Base-by-base conservation (phyloP, 1,140 invertebrate genomes). In the Zaprionus capensis region DNA sequence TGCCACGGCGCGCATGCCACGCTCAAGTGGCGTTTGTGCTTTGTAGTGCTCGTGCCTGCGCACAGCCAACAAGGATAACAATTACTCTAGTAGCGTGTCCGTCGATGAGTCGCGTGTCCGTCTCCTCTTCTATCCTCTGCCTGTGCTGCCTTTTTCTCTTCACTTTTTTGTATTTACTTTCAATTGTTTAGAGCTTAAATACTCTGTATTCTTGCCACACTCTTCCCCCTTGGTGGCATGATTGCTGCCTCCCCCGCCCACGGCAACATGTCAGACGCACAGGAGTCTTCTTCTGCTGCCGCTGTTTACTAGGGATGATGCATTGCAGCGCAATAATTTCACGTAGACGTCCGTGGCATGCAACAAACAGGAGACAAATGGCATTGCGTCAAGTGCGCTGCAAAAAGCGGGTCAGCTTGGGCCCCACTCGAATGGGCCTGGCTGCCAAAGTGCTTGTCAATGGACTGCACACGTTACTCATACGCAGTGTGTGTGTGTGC, bases 291-390 rank as follows among this genome's bases (percentile, higher is more conserved):
- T 58, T 28, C 59, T 26, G 24, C 61, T 53, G 59, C 67, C 59
- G 59, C 76, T 81, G 84, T 88, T 87, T 87, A 88, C 84, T 87
- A 81, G 80, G 62, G 78, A 87, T 87, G 83, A 87, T 87, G 84
- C 84, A 87, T 87, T 88, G 83, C 83, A 88, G 84, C 78, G 81
- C 75, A 83, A 88, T 87, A 87, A 88, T 87, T 87, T 87, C 71
- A 88, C 83, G 84, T 81, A 88, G 78, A 88, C 57, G 83, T 88
- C 83, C 81, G 71, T 71, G 80, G 71, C 83, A 87, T 67, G 78
- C 81, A 73, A 69, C 77, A 62, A 63, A 36, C 44, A 53, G 34
- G 66, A 64, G 41, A 71, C 57, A 76, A 79, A 78, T 77, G 65
- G 76, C 62, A 22, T 17, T 62, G 71, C 49, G 31, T 51, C 57